A percentile compares a stretch with the other conserved stretches of the same genome.
Conservation (phyloP, 2,113 vertebrate genomes). For the Oncorhynchus clarkii region DNA sequence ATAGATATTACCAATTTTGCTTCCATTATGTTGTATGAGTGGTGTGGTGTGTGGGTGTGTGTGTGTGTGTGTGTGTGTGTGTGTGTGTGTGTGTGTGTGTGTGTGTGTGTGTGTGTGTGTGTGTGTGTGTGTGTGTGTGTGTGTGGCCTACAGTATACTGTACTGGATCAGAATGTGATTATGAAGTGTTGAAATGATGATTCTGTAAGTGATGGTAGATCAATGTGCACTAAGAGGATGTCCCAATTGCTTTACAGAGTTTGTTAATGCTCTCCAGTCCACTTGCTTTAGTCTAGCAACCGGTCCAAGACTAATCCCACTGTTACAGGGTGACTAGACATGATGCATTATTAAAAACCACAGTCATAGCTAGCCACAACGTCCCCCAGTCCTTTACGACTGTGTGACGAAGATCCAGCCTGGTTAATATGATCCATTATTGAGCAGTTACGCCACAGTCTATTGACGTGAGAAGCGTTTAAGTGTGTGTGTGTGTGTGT, state of each 20-base stretch:
- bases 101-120: neutral
- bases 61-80: neutral
- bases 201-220: neutral
- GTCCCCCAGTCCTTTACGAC: slow-evolving; percentile 24
- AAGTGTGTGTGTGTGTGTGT: neutral
- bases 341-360: slow-evolving; percentile 7
- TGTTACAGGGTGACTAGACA: neutral
- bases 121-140: neutral
- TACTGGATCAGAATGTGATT: neutral
- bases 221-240: neutral
- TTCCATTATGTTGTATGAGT: no score
- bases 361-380: slow-evolving; percentile 15
- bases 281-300: no score
- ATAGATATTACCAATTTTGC: no score
- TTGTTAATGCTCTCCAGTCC: neutral
- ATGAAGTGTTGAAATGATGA: neutral
- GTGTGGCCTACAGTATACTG: neutral
- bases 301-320: no score
- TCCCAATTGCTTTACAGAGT: neutral
- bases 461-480: neutral
- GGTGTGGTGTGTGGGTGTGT: no score
- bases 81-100: neutral
- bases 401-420: slow-evolving; percentile 17
- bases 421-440: slow-evolving; percentile 19
- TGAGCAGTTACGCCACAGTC: neutral